Conservation (phyloP, 2,797 vertebrate species). For the Coregonus suidteri region DNA sequence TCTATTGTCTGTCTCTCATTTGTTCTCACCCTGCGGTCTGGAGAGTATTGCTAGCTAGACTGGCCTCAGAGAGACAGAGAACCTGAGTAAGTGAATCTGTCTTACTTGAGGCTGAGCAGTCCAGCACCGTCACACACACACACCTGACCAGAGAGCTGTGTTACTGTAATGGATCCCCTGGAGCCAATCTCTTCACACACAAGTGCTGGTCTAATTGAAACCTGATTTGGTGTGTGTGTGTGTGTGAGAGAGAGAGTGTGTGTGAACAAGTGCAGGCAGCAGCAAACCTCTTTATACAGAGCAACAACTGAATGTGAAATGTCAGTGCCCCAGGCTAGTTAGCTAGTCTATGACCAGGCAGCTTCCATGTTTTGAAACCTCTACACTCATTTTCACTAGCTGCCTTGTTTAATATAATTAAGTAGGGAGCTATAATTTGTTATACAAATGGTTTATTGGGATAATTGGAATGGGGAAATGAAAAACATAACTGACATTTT, state of each 20-base stretch:
- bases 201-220: constrained; percentile 54
- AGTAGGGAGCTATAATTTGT: no score
- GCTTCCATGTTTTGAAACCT: no score
- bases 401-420: no score
- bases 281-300: constrained; percentile 19
- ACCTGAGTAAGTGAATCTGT: no score
- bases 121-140: background rate
- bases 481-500: background rate
- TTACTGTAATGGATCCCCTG: constrained; percentile 63
- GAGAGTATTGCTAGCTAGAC: background rate
- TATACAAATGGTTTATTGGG: no score
- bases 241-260: background rate
- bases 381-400: no score
- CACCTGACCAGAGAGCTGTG: constrained; percentile 41
- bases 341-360: background rate
- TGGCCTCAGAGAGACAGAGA: background rate
- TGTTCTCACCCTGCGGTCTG: background rate
- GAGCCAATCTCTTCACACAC: constrained; percentile 57
- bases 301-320: background rate
- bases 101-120: no score
- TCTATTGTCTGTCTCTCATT: no score
- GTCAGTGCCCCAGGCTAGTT: background rate
- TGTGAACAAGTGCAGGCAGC: constrained; percentile 29
- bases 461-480: no score
- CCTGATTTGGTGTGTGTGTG: constrained; percentile 42